Conservation (phyloP, 2,113 vertebrate species). For the Tinamus guttatus region DNA sequence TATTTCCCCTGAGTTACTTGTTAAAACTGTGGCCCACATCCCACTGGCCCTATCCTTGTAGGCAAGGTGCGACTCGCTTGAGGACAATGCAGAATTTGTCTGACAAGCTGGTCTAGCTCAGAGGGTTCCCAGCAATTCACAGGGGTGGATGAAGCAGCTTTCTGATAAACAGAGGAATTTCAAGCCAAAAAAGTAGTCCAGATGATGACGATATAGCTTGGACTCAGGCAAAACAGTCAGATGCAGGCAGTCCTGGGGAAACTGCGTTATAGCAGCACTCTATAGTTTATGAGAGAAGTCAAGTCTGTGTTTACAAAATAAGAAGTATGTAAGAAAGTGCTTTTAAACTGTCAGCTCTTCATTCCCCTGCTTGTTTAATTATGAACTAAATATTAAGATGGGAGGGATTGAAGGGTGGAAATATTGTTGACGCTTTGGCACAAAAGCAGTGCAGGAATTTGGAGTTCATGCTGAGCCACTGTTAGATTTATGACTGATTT, state of each 20-base stretch:
- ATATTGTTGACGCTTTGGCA: not conserved
- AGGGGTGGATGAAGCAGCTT: not conserved
- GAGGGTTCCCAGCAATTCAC: not conserved
- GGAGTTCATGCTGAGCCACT: not conserved
- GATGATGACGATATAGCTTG: not conserved
- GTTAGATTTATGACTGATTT: not conserved
- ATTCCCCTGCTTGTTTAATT: conserved; percentile 26
- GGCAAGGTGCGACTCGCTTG: not conserved
- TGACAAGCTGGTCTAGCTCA: not conserved
- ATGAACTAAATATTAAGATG: not conserved
- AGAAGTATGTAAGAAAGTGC: not conserved
- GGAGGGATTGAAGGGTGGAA: not conserved
- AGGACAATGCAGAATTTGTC: not conserved
- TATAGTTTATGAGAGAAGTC: conserved; percentile 20
- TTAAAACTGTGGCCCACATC: not conserved
- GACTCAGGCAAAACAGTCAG: not conserved
- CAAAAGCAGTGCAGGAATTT: not conserved
- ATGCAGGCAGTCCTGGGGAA: not conserved
- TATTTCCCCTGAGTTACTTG: not conserved
- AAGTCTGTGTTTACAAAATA: conserved; percentile 43
- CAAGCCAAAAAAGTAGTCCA: not conserved
- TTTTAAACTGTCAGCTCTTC: conserved; percentile 63
- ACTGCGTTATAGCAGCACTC: not conserved
- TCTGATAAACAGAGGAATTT: not conserved
- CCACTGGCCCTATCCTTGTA: not conserved